Evolutionary conservation across 2,888 invertebrate species (phyloP), one percentile per base, ranked within the genome.

Genomic region (Epinotia ramella): DNA sequence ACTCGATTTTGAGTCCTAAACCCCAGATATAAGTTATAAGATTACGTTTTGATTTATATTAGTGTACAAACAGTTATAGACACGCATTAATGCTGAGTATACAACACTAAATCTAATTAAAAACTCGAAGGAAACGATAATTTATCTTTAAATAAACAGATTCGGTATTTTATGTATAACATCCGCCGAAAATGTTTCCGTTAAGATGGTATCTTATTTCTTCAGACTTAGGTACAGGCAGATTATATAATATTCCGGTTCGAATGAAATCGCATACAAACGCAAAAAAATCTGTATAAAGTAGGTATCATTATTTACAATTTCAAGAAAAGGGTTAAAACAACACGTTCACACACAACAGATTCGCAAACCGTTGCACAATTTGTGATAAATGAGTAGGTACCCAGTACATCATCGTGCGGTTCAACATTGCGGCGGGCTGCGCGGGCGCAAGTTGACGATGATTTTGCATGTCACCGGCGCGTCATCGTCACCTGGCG

Each of bases 401-500:
- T 28, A 62, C 5, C 16, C 9, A 18, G 63, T 63, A 63, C 44
- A 63, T 63, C 63, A 63, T 12, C 12, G 64, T 57, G 57, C 57
- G 57, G 57, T 53, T 13, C 53, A 53, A 53, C 57, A 33, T 62
- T 33, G 62, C 33, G 62, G 62, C 62, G 40, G 40, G 1, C 6
- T 33, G 33, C 16, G 16, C 33, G 33, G 44, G 65, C 59, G 44
- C 33, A 40, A 44, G 24, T 28, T 56, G 33, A 62, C 53, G 53
- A 57, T 57, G 57, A 46, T 46, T 68, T 59, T 69, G 69, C 69
- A 46, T 69, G 57, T 69, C 59, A 46, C 59, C 44, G 13, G 33
- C 56, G 59, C 16, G 63, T 69, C 69, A 69, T 69, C 69, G 60
- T 46, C 69, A 60, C 69, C 24, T 69, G 59, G 24, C 7, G 16